Base-by-base conservation (phyloP, 2,888 invertebrate species). In the Amphipyra berbera region DNA sequence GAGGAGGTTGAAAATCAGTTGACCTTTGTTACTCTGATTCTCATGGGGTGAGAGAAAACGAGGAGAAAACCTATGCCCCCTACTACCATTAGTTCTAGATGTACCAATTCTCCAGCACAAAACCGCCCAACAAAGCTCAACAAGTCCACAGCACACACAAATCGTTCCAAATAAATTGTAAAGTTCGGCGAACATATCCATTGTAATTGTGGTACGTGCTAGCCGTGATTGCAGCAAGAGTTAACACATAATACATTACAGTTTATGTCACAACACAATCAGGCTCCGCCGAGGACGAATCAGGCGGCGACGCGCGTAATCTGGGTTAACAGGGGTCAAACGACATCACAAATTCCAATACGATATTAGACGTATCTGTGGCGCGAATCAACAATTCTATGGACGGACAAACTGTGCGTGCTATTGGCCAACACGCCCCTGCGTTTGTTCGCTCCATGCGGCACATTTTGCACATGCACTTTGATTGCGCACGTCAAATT, bases 271-370 rank as follows among this genome's bases (percentile, higher is more conserved):
- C 95, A 95, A 95, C 93, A 95, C 94, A 95, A 95, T 95, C 94
- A 95, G 90, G 90, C 92, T 85, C 88, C 87, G 76, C 78, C 87
- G 93, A 91, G 94, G 95, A 95, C 94, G 95, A 95, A 95, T 95
- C 95, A 94, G 94, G 95, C 92, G 94, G 90, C 93, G 94, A 93
- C 95, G 89, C 92, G 90, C 95, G 95, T 96, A 96, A 96, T 96
- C 96, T 96, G 95, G 96, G 96, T 96, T 96, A 96, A 96, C 96
- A 95, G 96, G 96, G 96, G 96, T 96, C 96, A 96, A 96, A 96
- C 96, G 96, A 95, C 96, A 95, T 95, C 95, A 96, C 96, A 96
- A 95, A 96, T 96, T 96, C 96, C 96, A 95, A 95, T 95, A 95
- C 95, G 95, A 95, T 94, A 95, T 95, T 95, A 95, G 94, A 95